These are phyloP conservation scores for Sebastes diploproa DNA, from an alignment of 2,797 vertebrate species.

Conservation along the genomic window DNA sequence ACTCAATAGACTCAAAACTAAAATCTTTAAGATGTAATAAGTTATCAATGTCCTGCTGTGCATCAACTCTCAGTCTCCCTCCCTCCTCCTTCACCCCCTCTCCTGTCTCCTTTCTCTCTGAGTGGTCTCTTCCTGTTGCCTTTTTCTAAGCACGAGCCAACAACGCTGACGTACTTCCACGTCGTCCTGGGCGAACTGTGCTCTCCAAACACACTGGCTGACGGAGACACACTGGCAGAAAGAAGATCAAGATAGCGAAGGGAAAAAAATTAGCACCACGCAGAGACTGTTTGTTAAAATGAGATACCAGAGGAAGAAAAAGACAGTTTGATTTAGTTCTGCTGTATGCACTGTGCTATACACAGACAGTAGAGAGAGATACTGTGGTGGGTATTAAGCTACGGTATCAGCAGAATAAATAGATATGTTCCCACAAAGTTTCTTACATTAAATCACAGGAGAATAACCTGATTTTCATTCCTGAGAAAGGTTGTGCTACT, in stretches of 20 bases:
- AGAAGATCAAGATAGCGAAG: slow-evolving; percentile 41
- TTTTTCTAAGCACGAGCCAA: slow-evolving; percentile 61
- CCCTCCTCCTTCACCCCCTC: slow-evolving; percentile 28
- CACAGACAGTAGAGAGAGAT: not conserved
- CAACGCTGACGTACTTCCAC: slow-evolving; percentile 75
- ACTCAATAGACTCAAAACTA: not conserved
- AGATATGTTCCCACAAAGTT: not conserved
- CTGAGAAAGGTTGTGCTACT: not conserved
- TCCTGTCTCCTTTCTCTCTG: slow-evolving; percentile 43
- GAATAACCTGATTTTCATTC: not conserved
- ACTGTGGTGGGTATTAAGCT: not conserved
- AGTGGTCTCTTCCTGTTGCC: slow-evolving; percentile 77
- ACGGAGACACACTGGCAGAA: slow-evolving; percentile 36
- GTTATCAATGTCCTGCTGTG: not conserved
- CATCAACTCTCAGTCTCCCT: not conserved
- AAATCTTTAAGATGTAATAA: not conserved
- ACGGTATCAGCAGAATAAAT: not conserved
- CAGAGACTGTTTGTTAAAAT: slow-evolving; percentile 36
- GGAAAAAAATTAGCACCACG: not conserved
- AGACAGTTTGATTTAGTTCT: slow-evolving; percentile 22
- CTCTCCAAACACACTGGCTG: slow-evolving; percentile 67
- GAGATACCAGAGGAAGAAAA: slow-evolving; percentile 24
- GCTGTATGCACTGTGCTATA: not conserved
- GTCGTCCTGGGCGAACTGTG: slow-evolving; percentile 44
- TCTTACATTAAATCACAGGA: not conserved